phyloP scores from a whole-genome alignment of 1,140 invertebrate genomes.

The Sminthurinus signatus region DNA sequence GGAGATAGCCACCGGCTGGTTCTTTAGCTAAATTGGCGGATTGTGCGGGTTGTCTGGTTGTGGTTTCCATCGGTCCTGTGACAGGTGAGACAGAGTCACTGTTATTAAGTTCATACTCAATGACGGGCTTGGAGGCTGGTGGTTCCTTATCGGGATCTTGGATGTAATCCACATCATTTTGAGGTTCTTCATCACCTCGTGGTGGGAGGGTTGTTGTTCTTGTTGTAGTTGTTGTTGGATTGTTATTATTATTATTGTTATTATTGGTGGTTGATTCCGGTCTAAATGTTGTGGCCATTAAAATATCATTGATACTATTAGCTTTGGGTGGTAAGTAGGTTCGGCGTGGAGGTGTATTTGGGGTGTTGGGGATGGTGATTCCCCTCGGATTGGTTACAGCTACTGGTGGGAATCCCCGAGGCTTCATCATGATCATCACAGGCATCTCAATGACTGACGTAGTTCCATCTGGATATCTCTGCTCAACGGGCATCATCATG shows the following conservation, averaged over 20 bases:
- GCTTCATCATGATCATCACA: slow-evolving; percentile 19
- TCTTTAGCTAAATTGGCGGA: too few relatives aligned
- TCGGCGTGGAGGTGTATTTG: neutral
- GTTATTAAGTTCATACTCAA: neutral
- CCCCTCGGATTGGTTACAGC: neutral
- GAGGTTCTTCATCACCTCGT: neutral
- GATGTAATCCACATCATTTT: neutral
- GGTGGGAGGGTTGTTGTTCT: neutral
- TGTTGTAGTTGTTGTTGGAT: neutral
- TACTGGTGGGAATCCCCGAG: slow-evolving; percentile 1
- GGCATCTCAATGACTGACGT: slow-evolving; percentile 25
- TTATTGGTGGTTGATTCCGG: neutral
- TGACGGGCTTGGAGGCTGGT: neutral
- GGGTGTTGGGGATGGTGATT: slow-evolving; percentile 4
- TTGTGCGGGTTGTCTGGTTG: too few relatives aligned
- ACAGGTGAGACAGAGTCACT: neutral
- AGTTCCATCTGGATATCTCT: slow-evolving; percentile 30
- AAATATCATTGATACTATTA: too few relatives aligned
- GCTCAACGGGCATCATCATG: slow-evolving; percentile 29
- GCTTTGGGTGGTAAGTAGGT: slow-evolving; percentile 21
- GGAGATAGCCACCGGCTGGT: slow-evolving; percentile 1
- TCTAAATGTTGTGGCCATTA: neutral
- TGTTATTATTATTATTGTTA: neutral
- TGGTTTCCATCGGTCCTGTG: neutral
- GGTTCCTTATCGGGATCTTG: neutral